These are phyloP conservation scores for Hassar affinis DNA, from an alignment of 2,113 vertebrate genomes.

Conservation along the genomic window DNA sequence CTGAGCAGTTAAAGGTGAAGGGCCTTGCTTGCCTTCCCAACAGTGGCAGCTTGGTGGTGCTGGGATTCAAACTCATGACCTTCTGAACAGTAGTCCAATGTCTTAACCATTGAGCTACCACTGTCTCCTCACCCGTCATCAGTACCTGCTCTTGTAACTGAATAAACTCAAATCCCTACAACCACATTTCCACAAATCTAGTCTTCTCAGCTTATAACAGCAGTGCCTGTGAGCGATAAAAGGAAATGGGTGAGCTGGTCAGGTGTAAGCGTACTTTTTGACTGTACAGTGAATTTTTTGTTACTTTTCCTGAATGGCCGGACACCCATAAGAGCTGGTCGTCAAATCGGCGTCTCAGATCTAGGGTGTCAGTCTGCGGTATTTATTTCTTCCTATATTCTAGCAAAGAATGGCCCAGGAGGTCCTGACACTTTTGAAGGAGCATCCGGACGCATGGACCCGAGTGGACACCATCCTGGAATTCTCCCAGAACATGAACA, in stretches of 20 bases:
- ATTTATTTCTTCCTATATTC: slow-evolving; percentile 47
- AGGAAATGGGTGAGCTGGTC: background rate
- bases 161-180: background rate
- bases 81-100: too few species aligned
- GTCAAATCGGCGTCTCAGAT: background rate
- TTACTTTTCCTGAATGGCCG: background rate
- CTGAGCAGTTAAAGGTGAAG: too few species aligned
- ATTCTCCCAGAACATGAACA: slow-evolving; percentile 99
- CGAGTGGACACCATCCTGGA: slow-evolving; percentile 99
- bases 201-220: background rate
- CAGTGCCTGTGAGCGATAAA: too few species aligned
- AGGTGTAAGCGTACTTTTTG: background rate
- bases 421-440: slow-evolving; percentile 98
- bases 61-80: too few species aligned
- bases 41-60: too few species aligned
- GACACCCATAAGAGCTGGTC: too few species aligned
- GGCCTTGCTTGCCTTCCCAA: too few species aligned
- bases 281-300: background rate
- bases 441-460: slow-evolving; percentile 98
- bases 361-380: background rate
- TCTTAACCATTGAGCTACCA: too few species aligned
- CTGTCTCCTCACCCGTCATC: background rate
- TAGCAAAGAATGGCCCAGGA: slow-evolving; percentile 99
- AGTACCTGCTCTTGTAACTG: background rate
- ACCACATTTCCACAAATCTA: too few species aligned